Evolutionary conservation across 2,113 vertebrate species (phyloP).

Genomic region (Toxotes jaculatrix): DNA sequence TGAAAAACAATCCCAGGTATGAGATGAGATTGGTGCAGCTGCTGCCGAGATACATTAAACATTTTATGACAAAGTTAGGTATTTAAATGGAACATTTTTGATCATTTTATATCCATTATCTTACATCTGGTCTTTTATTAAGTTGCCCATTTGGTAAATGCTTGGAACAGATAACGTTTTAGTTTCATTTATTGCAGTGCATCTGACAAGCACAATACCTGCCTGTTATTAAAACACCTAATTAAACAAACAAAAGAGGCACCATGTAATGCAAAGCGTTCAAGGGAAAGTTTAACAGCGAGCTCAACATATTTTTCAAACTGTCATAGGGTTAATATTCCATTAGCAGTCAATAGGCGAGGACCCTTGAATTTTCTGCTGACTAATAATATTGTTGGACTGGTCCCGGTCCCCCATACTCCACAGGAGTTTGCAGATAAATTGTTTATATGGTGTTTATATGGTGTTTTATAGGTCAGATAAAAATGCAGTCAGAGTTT

Average conservation of each 20-base stretch:
- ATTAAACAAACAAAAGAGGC: not conserved
- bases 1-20: constrained; percentile 99
- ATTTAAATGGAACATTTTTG: not conserved
- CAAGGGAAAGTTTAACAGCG: not conserved
- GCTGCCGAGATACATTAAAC: not conserved
- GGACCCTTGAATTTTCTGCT: not conserved
- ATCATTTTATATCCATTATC: not conserved
- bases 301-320: not conserved
- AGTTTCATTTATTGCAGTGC: not conserved
- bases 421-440: not conserved
- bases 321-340: not conserved
- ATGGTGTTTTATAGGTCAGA: not conserved
- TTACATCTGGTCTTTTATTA: not conserved
- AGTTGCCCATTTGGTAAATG: not conserved
- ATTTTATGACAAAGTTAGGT: not conserved
- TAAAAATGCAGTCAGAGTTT: not conserved
- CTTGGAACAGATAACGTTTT: not conserved
- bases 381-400: not conserved
- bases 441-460: too few relatives aligned
- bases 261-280: not conserved
- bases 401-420: not conserved
- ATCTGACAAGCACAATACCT: not conserved
- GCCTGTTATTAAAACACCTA: not conserved
- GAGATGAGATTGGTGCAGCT: not conserved
- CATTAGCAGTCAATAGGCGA: not conserved